Base-by-base conservation (phyloP, 2,888 invertebrate species). In the Stegophylla sp. region DNA sequence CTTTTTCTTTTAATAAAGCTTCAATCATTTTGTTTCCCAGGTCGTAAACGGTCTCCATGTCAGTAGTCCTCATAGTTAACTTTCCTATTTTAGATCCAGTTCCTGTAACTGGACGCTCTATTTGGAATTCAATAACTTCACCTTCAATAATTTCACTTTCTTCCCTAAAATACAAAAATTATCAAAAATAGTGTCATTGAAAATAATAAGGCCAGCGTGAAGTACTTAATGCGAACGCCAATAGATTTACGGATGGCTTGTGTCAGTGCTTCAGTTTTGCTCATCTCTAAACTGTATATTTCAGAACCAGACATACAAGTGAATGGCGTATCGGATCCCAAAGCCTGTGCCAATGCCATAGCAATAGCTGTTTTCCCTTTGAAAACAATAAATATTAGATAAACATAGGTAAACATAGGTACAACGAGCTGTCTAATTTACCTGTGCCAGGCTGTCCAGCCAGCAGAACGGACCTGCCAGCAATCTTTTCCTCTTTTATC, bases 1-100 rank as follows among this genome's bases (percentile, higher is more conserved):
- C 95, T 89, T 97, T 98, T 85, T 98, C 97, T 85, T 98, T 98
- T 84, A 96, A 92, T 81, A 98, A 90, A 76, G 95, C 94, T 86
- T 98, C 98, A 77, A 98, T 98, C 92, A 98, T 98, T 89, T 98
- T 98, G 73, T 94, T 93, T 1, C 99, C 99, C 86, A 99, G 90
- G 87, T 99, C 99, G 86, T 99, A 99, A 83, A 98, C 94, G 0
- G 99, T 98, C 87, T 99, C 99, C 99, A 99, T 99, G 87, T 99
- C 99, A 0, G 98, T 98, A 0, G 99, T 99, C 88, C 99, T 99
- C 66, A 99, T 88, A 0, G 98, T 98, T 51, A 99, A 89, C 85
- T 98, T 95, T 1, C 98, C 98, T 64, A 96, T 92, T 86, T 95
- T 91, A 0, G 94, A 92, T 0, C 94, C 94, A 17, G 93, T 91